A percentile compares a stretch with the other conserved stretches of the same genome.
These are phyloP conservation scores for Muscidifurax raptorellus DNA, from an alignment of 1,140 invertebrate genomes.

Conservation along the genomic window DNA sequence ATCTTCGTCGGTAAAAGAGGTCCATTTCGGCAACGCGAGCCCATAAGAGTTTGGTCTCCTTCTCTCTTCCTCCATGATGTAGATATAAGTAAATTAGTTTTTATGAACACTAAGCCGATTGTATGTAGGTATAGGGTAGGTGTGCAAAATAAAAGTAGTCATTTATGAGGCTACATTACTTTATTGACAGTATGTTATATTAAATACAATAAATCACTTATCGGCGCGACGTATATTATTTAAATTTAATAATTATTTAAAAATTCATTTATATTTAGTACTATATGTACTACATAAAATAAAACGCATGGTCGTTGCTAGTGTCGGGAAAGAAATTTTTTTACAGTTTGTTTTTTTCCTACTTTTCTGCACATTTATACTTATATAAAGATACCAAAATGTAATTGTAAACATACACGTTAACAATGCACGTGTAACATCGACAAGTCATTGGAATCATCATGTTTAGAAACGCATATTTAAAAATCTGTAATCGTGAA, in stretches of 20 bases:
- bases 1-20: no score
- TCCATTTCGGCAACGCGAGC: no score
- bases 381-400: not conserved
- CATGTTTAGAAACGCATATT: slow-evolving; percentile 8
- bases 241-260: slow-evolving; percentile 15
- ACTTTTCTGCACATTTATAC: not conserved
- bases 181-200: slow-evolving; percentile 56
- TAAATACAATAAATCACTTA: slow-evolving; percentile 56
- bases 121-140: not conserved
- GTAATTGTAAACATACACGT: slow-evolving; percentile 3
- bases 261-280: slow-evolving; percentile 33
- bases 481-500: not conserved
- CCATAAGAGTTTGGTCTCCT: no score
- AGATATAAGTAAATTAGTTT: no score
- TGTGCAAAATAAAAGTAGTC: not conserved
- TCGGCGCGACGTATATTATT: slow-evolving; percentile 28
- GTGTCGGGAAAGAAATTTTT: slow-evolving; percentile 12
- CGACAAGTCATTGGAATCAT: slow-evolving; percentile 1
- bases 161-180: slow-evolving; percentile 52
- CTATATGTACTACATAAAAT: slow-evolving; percentile 17
- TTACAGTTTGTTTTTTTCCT: not conserved
- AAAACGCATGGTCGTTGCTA: slow-evolving; percentile 13
- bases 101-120: no score
- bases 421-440: slow-evolving; percentile 19
- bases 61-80: no score